Conservation (phyloP, 2,888 invertebrate genomes). For the Pilophorus perplexus region DNA sequence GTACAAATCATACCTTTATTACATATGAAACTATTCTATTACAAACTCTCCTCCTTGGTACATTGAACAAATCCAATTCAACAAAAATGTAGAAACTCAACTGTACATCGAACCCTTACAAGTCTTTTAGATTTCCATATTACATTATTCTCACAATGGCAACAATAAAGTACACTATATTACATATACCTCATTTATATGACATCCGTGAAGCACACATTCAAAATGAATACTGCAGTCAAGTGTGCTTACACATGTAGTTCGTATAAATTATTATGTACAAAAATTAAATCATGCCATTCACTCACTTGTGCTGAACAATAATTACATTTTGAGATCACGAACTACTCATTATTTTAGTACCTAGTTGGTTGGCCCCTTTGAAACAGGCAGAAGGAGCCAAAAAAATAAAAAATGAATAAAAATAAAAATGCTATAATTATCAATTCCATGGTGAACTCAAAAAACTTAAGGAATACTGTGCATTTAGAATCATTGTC, state of each 20-base stretch:
- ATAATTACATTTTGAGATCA: slow-evolving; percentile 44
- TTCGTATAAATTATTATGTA: slow-evolving; percentile 31
- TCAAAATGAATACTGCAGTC: slow-evolving; percentile 43
- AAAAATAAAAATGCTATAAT: no score
- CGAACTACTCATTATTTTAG: slow-evolving; percentile 42
- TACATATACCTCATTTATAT: neutral
- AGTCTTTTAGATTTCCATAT: slow-evolving; percentile 36
- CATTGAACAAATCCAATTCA: slow-evolving; percentile 23
- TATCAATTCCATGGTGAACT: slow-evolving; percentile 21
- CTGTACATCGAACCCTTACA: slow-evolving; percentile 13
- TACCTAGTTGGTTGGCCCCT: slow-evolving; percentile 44
- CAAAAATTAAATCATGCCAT: slow-evolving; percentile 33
- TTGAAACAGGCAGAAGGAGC: slow-evolving; percentile 31
- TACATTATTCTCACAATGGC: slow-evolving; percentile 34
- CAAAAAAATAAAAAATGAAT: no score
- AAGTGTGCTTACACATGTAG: slow-evolving; percentile 41
- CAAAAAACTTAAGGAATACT: no score
- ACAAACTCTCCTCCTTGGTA: slow-evolving; percentile 31
- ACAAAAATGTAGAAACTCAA: slow-evolving; percentile 22
- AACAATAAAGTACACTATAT: slow-evolving; percentile 19
- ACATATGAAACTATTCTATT: slow-evolving; percentile 38
- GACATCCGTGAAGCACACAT: slow-evolving; percentile 44
- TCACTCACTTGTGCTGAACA: slow-evolving; percentile 29
- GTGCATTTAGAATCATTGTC: no score
- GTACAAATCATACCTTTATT: slow-evolving; percentile 30